Evolutionary conservation across 2,888 invertebrate genomes (phyloP).

Genomic region (Nematopogon swammerdamellus): DNA sequence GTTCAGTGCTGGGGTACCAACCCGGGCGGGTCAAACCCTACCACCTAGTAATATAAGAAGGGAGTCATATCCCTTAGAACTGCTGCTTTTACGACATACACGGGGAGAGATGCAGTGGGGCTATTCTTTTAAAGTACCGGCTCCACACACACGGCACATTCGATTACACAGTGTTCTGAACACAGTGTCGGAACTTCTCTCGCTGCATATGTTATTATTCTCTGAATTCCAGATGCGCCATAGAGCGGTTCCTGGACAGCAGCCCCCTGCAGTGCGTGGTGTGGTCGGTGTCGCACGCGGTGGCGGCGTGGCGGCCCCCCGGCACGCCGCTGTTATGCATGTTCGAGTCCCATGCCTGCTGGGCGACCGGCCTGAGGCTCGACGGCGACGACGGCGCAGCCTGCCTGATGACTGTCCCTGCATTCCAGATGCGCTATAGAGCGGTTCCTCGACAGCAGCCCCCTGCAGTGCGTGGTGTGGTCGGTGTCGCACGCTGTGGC

Average conservation of each 20-base stretch:
- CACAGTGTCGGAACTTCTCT: too few species aligned
- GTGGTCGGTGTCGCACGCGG: conserved; percentile 41
- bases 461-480: conserved; percentile 55
- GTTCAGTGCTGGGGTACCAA: too few species aligned
- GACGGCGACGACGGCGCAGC: conserved; percentile 25
- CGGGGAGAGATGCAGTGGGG: too few species aligned
- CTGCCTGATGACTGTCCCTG: too few species aligned
- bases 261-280: conserved; percentile 54
- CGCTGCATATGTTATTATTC: too few species aligned
- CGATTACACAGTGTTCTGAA: too few species aligned
- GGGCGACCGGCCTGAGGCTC: conserved; percentile 30
- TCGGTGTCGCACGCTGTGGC: conserved; percentile 35
- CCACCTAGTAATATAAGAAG: too few species aligned
- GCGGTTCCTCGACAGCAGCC: conserved; percentile 53
- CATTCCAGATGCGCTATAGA: conserved; percentile 35
- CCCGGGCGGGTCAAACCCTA: too few species aligned
- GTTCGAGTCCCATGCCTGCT: conserved; percentile 46
- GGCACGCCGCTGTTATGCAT: conserved; percentile 35
- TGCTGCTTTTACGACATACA: too few species aligned
- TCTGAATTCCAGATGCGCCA: conserved; percentile 21
- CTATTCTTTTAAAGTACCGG: too few species aligned
- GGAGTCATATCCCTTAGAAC: too few species aligned
- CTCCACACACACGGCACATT: too few species aligned
- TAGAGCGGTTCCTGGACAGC: conserved; percentile 56
- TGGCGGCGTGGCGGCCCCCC: conserved; percentile 30